Evolutionary conservation across 1,140 invertebrate species (phyloP), one percentile per base, ranked within the genome.

Genomic region (Brachionus asplanchnoidis): DNA sequence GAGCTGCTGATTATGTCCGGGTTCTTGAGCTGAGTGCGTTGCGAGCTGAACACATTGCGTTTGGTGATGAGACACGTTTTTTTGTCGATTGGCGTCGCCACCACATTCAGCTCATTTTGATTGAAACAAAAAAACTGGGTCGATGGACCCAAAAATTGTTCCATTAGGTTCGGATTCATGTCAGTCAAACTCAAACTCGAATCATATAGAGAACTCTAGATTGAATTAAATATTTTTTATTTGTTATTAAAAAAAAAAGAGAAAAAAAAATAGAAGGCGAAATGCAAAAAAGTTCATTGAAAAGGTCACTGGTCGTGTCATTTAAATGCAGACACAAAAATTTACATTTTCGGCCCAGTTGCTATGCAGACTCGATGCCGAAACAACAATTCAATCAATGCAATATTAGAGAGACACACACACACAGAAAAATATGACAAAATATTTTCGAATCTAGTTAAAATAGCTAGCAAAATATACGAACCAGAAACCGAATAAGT

Each of bases 81-180:
- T 82, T 65, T 60, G 42, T 82, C 79, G 11, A 82, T 82, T 3
- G 79, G 53, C 23, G 50, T 14, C 14, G 56, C 77, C 2, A 82
- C 42, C 4, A 80, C 46, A 36, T 56, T 82, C 28, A 82, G 3
- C 40, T 82, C 79, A 11, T 82, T 82, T 65, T 60, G 65, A 23
- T 82, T 82, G 79, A 82, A 82, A 68, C 79, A 68, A 82, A 82
- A 82, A 73, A 84, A 84, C 56, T 84, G 82, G 17, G 82, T 70
- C 42, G 82, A 84, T 84, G 82, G 82, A 56, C 82, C 82, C 42
- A 84, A 60, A 84, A 84, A 84, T 73, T 84, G 82, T 73, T 84
- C 82, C 65, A 84, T 50, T 56, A 84, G 20, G n/a, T 66, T 68
- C 26, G 82, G 82, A 84, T 84, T 68, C 82, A 84, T 84, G 20